Evolutionary conservation across 2,888 invertebrate genomes (phyloP), one percentile per base, ranked within the genome.

Genomic region (Tricholauxania praeusta): DNA sequence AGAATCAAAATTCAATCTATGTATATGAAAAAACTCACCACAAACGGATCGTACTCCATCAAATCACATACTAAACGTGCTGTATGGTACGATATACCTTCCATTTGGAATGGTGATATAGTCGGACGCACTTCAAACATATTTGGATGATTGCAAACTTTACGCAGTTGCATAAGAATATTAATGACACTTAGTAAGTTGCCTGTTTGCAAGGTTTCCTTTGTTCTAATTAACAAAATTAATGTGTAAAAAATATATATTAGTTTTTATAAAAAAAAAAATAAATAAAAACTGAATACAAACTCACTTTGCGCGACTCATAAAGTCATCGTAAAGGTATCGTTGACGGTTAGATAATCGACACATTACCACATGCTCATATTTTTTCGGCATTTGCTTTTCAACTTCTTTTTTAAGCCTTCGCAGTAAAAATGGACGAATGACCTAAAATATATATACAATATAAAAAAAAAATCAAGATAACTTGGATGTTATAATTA

Each of bases 111-210:
- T 75, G 99, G 98, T 64, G 99, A 97, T 70, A 94, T 90, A 59
- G 96, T 97, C 65, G 98, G 97, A 72, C 99, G 91, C 77, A 96
- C 94, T 90, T 99, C 99, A 89, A 98, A 98, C 84, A 98, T 91
- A 89, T 98, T 97, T 17, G 98, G 98, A 89, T 98, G 98, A 89
- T 98, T 98, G 89, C 98, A 98, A 79, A 97, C 97, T 90, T 98
- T 98, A 72, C 98, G 91, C 84, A 98, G 89, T 88, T 98, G 98
- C 98, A 98, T 98, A 75, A 98, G 90, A 79, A 98, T 94, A 88
- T 98, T 98, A 84, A 98, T 96, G 12, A 98, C 98, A 88, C 96
- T 96, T 77, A 98, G 89, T 84, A 98, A 91, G 89, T 97, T 98
- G 72, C 99, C 99, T 71, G 94, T 92, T 28, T 94, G 93, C 80